Evolutionary conservation across 2,797 vertebrate species (phyloP).

Genomic region (Stomatorhinus walkeri): DNA sequence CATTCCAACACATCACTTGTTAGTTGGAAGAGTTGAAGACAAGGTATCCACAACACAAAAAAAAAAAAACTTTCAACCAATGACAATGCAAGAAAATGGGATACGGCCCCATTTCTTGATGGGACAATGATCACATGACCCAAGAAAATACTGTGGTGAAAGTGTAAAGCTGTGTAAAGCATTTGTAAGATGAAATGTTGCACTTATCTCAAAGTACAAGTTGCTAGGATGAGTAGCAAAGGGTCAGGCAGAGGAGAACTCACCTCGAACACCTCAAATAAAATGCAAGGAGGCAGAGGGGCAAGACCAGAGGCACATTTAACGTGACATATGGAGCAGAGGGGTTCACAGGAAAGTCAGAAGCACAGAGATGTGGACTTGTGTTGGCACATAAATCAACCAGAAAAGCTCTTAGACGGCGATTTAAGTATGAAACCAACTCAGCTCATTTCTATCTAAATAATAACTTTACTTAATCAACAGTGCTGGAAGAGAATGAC

Average conservation of each 20-base stretch:
- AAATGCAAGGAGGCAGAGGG: constrained; percentile 63
- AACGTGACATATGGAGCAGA: background rate
- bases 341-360: constrained; percentile 30
- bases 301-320: constrained; percentile 34
- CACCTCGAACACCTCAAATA: constrained; percentile 74
- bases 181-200: background rate
- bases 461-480: background rate
- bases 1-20: background rate
- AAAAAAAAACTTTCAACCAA: background rate
- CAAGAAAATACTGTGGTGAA: background rate
- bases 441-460: background rate
- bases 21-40: background rate
- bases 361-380: constrained; percentile 21
- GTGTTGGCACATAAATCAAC: constrained; percentile 27
- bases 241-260: constrained; percentile 41
- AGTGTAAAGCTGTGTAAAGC: background rate
- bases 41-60: background rate
- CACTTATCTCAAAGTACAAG: background rate
- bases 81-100: background rate
- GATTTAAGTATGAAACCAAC: background rate
- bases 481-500: background rate
- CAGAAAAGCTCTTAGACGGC: constrained; percentile 14
- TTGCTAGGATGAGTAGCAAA: constrained; percentile 32
- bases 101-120: background rate
- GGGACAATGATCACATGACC: background rate